phyloP scores from a whole-genome alignment of 2,113 vertebrate species.

The Mustela nigripes region DNA sequence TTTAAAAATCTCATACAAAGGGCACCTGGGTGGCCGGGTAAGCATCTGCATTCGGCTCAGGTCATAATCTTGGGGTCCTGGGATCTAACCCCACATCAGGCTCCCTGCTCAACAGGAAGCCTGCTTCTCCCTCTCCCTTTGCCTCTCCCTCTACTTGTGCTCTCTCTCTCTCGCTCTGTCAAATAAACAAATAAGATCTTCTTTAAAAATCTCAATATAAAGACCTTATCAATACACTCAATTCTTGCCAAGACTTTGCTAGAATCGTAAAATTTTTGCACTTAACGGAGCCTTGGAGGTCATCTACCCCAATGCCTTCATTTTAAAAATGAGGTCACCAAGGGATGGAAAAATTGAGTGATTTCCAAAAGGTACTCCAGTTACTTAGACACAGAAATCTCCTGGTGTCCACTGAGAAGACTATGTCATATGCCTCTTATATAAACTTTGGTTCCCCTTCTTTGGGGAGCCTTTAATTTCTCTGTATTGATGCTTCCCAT shows the following conservation, averaged over 20 bases:
- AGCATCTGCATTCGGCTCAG: too few relatives aligned
- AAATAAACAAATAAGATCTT: too few relatives aligned
- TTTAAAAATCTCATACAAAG: slow-evolving; percentile 7
- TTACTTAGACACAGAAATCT: neutral
- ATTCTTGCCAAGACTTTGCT: neutral
- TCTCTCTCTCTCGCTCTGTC: too few relatives aligned
- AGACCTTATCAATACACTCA: neutral
- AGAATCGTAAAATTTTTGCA: neutral
- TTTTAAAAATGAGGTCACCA: slow-evolving; percentile 50
- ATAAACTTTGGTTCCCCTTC: neutral
- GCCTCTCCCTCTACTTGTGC: too few relatives aligned
- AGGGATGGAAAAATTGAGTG: neutral
- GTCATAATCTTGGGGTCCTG: too few relatives aligned
- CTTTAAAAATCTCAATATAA: slow-evolving; percentile 19
- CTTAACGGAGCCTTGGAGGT: neutral
- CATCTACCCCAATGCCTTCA: neutral
- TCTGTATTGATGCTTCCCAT: neutral
- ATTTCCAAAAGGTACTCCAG: neutral
- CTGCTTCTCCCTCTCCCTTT: too few relatives aligned
- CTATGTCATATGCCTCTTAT: slow-evolving; percentile 2
- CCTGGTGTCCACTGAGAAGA: neutral
- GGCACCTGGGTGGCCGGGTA: too few relatives aligned
- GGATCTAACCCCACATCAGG: too few relatives aligned
- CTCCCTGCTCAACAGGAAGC: too few relatives aligned
- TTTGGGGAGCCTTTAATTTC: slow-evolving; percentile 34